Percentiles rank a stretch among this genome's conserved stretches.
phyloP scores from a whole-genome alignment of 2,888 invertebrate genomes.

The Zhuqinia jingwanae region DNA sequence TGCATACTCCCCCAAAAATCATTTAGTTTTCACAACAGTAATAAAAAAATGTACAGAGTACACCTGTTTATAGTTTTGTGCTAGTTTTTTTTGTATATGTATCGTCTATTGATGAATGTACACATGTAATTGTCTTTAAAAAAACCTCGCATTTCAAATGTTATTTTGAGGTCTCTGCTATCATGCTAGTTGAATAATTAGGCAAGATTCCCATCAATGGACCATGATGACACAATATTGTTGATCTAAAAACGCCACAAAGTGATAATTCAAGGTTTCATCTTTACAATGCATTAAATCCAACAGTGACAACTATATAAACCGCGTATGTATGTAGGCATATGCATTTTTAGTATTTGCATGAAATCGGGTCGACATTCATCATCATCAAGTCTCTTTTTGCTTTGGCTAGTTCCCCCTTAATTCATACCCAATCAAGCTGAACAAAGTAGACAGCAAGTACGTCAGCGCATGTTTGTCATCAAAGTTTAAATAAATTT shows the following conservation, averaged over 20 bases:
- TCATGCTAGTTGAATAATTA: not conserved
- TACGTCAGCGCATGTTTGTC: conserved; percentile 41
- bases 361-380: conserved; percentile 54
- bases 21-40: too few species aligned
- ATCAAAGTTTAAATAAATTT: conserved; percentile 46
- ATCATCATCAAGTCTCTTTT: conserved; percentile 48
- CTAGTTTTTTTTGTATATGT: too few species aligned
- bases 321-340: conserved; percentile 4
- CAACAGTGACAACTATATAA: conserved; percentile 8
- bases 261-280: conserved; percentile 41
- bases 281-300: not conserved
- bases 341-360: not conserved
- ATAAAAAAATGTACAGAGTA: too few species aligned
- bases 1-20: too few species aligned
- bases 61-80: too few species aligned
- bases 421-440: conserved; percentile 59
- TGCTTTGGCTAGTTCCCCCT: conserved; percentile 47
- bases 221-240: not conserved
- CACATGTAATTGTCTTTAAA: too few species aligned
- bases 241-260: too few species aligned
- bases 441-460: not conserved
- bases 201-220: not conserved
- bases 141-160: too few species aligned
- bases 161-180: too few species aligned
- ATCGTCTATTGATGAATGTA: too few species aligned